phyloP scores from a whole-genome alignment of 2,113 vertebrate genomes.

The Carettochelys insculpta region DNA sequence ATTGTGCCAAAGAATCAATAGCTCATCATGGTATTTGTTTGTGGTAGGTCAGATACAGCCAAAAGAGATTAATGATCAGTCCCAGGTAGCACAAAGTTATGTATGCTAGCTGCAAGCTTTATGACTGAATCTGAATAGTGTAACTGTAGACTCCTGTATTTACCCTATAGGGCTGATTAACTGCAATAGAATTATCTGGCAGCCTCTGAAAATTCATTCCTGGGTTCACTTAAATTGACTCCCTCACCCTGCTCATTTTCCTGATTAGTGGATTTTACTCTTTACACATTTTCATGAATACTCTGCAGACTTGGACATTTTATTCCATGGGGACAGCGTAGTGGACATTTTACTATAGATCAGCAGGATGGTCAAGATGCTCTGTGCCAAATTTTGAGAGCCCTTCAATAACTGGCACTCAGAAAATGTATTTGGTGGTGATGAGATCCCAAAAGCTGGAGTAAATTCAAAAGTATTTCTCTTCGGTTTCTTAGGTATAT shows the following conservation, averaged over 20 bases:
- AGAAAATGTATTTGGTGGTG: background rate
- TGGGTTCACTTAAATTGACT: background rate
- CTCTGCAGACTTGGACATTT: background rate
- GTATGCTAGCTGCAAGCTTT: background rate
- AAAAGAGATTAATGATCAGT: background rate
- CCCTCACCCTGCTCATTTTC: background rate
- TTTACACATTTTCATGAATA: background rate
- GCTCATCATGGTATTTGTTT: background rate
- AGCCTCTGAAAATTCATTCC: conserved; percentile 46
- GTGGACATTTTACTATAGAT: background rate
- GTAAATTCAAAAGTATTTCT: background rate
- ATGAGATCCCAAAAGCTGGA: background rate
- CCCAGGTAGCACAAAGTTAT: background rate
- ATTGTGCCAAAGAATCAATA: background rate
- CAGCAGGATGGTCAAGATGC: background rate
- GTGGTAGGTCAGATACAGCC: background rate
- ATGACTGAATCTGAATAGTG: background rate
- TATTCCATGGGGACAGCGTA: background rate
- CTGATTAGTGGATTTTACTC: conserved; percentile 32
- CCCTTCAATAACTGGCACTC: background rate
- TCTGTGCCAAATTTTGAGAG: background rate
- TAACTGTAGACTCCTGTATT: background rate
- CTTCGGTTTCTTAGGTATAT: background rate
- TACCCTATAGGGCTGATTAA: conserved; percentile 29
- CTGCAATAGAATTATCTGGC: conserved; percentile 12